Base-by-base conservation (phyloP, 2,797 vertebrate species). In the Huso huso region DNA sequence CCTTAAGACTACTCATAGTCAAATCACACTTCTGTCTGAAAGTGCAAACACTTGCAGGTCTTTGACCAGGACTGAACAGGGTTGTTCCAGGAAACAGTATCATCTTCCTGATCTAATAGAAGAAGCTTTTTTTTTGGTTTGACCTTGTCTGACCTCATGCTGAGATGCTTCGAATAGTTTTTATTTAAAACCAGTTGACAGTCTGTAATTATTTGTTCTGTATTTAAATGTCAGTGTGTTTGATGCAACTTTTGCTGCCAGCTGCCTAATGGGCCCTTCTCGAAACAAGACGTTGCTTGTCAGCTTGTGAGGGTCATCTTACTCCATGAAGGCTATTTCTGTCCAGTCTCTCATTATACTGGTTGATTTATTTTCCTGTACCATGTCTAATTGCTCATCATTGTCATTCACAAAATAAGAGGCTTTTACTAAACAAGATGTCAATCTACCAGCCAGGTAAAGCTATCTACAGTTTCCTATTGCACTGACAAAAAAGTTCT, bases 1-100 rank as follows among this genome's bases (percentile, higher is more conserved):
- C 52, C 62, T 57, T 70, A 74, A 74, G 66, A 62, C 58, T 48
- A 48, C 23, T 18, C 66, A 23, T 55, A 23, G 10, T 51, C 11
- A 61, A 67, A 51, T 51, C 60, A 49, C 13, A 48, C 13, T 18
- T 23, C 13, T 8, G 61, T 10, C 61, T 23, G 61, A 23, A 62
- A 62, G 6, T 3, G 12, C 52, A 2, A 53, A 8, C 12, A 1
- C n/a, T 2, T 15, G 6, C 23, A 37, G 4, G 23, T 37, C 23
- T 37, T 37, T 37, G 23, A 37, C 23, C n/a, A 62, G n/a, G n/a
- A 15, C 10, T 7, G 61, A 37, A 5, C 8, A 10, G 61, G 61
- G 10, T 62, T 62, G 37, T 15, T 2, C 10, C 18, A 15, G 23
- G 61, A 62, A 15, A 62, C 8, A 10, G n/a, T 10, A 10, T 62